Evolutionary conservation across 2,113 vertebrate genomes (phyloP), one percentile per base, ranked within the genome.

Genomic region (Mesocricetus auratus): DNA sequence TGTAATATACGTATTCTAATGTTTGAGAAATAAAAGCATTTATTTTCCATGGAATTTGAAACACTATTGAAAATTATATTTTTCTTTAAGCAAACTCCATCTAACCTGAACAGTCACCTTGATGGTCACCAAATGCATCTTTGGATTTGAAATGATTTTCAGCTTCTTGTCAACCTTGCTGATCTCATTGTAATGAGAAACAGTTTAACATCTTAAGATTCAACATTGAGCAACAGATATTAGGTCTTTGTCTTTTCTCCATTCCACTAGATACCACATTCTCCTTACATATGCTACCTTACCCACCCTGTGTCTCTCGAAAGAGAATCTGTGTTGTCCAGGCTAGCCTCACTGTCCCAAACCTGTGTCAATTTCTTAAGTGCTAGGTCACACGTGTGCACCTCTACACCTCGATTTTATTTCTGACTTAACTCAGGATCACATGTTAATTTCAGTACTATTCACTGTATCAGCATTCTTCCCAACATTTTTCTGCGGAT

Each of bases 61-160:
- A 86, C 81, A 56, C 68, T 91, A 47, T 47, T 69, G 85, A 81
- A 81, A 95, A 95, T 77, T 75, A 92, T 85, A 77, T 71, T 77
- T 92, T 21, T 13, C 21, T 89, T 81, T 82, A 75, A 94, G 81
- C 21, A 71, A 88, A 60, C 62, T 39, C 0, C 11, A 24, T 89
- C 42, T 88, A n/a, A 91, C 8, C 13, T 53, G 50, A 73, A 7
- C 42, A 11, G 39, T 66, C 10, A 53, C 21, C 66, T 79, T 56
- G 45, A 71, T 87, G 19, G 60, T 45, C 47, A 50, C 78, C 73
- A 33, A 91, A 39, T 11, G 60, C 24, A 19, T 6, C 0, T 69
- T 56, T 81, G 45, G 5, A 71, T 39, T 71, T 33, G 10, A 86
- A 88, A 58, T 93, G 10, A 26, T 62, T 86, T 96, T 73, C 69